Conservation (phyloP, 2,888 invertebrate genomes). For the Trissonchulus sp. region DNA sequence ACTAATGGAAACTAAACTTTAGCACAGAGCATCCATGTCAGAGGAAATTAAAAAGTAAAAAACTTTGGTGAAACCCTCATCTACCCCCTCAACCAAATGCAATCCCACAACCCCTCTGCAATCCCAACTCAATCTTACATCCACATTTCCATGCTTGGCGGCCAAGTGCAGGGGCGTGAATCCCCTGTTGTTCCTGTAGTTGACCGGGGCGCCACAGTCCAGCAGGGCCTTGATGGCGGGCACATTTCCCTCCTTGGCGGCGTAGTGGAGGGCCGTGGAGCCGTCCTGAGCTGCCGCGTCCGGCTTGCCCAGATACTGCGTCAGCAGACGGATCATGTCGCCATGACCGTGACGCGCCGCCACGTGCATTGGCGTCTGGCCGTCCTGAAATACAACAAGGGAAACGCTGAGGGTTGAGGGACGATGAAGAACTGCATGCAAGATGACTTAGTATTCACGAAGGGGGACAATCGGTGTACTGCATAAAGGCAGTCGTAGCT, state of each 20-base stretch:
- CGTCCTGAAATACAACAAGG: slow-evolving; percentile 58
- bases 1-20: too few species aligned
- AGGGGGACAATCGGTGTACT: too few species aligned
- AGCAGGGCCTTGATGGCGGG: slow-evolving; percentile 59
- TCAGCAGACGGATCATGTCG: slow-evolving; percentile 88
- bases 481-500: too few species aligned
- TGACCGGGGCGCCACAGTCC: slow-evolving; percentile 87
- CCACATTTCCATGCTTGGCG: slow-evolving; percentile 95
- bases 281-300: slow-evolving; percentile 68
- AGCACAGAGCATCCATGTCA: too few species aligned
- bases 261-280: slow-evolving; percentile 93
- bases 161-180: slow-evolving; percentile 97
- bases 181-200: slow-evolving; percentile 85
- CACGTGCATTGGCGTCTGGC: slow-evolving; percentile 93
- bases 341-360: slow-evolving; percentile 99
- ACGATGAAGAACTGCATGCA: too few species aligned
- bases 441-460: too few species aligned
- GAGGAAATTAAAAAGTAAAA: too few species aligned
- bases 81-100: too few species aligned
- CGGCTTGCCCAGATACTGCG: slow-evolving; percentile 73
- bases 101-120: too few species aligned
- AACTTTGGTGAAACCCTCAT: too few species aligned
- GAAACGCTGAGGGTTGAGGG: too few species aligned
- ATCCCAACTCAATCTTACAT: slow-evolving; percentile 61
- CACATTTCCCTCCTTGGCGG: slow-evolving; percentile 92